Base-by-base conservation (phyloP, 2,113 vertebrate species). In the Amblyornis subalaris region DNA sequence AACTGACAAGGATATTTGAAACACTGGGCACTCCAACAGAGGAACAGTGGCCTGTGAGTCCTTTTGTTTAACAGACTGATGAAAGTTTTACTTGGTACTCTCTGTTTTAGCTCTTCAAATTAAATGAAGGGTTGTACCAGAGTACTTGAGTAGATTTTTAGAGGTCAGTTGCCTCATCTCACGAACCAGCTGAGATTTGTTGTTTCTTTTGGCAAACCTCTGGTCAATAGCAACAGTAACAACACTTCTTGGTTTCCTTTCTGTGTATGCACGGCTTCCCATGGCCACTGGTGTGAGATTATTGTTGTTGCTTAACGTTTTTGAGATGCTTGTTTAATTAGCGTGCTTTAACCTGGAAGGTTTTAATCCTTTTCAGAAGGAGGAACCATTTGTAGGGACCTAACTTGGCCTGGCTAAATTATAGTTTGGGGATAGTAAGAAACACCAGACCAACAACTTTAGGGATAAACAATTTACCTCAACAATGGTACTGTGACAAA, bases 1-100 rank as follows among this genome's bases (percentile, higher is more conserved):
- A 99, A 60, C 97, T 99, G 78, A 99, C 99, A 40, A 99, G 98
- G 95, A 99, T 99, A 97, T 99, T 99, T 98, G 99, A 99, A 97
- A 99, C 99, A 51, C 94, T 99, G 42, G 99, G 99, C 54, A 99
- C 99, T 40, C 98, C 99, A 60, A 99, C 98, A 64, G 99, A 99
- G 88, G 99, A 99, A 11, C 98, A 98, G 4, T 99, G 99, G 99
- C 99, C 99, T 82, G 99, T 99, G 91, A 95, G 99, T 97, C 23
- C 35, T 54, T 86, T 85, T 45, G 13, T 60, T 79, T 72, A 72
- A 47, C 29, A 88, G 16, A 14, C 22, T 72, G 29, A 35, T 6
- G 15, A 23, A n/a, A 42, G 8, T 31, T 84, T 88, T 80, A 62
- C 13, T 72, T 73, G 20, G 22, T 71, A 25, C 4, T 88, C 25